These are phyloP conservation scores for Leptinotarsa tumamoca DNA, from an alignment of 2,888 invertebrate species.

Conservation along the genomic window DNA sequence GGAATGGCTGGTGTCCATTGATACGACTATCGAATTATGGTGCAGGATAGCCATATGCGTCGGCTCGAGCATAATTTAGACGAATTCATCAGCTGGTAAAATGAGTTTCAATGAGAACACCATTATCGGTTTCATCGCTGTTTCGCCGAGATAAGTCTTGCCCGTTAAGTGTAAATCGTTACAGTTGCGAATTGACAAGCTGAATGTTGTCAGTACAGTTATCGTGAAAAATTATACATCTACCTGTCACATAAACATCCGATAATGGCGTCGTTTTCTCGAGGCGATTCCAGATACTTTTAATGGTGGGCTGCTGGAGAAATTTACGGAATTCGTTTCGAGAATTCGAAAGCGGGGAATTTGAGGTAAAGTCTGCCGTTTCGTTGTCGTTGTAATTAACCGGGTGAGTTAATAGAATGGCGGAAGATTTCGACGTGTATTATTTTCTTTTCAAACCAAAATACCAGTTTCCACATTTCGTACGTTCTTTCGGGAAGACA, in stretches of 20 bases:
- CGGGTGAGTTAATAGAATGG: neutral
- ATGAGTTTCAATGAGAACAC: slow-evolving; percentile 28
- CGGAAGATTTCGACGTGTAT: neutral
- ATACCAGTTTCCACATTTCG: too few relatives aligned
- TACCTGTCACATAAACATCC: slow-evolving; percentile 41
- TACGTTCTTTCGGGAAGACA: too few relatives aligned
- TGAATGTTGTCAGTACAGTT: slow-evolving; percentile 53
- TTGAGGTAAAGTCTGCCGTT: neutral
- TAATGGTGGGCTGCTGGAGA: slow-evolving; percentile 16
- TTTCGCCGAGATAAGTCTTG: slow-evolving; percentile 41
- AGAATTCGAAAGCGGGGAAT: slow-evolving; percentile 16
- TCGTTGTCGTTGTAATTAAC: neutral
- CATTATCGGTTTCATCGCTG: slow-evolving; percentile 34
- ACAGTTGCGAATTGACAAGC: slow-evolving; percentile 51
- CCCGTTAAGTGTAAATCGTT: slow-evolving; percentile 52
- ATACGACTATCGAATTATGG: slow-evolving; percentile 12
- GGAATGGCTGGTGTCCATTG: slow-evolving; percentile 1
- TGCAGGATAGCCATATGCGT: neutral
- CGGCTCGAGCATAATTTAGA: slow-evolving; percentile 9
- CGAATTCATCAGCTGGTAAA: slow-evolving; percentile 23
- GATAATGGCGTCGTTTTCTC: slow-evolving; percentile 40
- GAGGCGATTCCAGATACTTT: slow-evolving; percentile 37
- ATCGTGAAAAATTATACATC: slow-evolving; percentile 55
- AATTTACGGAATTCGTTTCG: slow-evolving; percentile 21
- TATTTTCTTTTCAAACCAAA: neutral